Base-by-base conservation (phyloP, 2,113 vertebrate species). In the Rhombomys opimus region DNA sequence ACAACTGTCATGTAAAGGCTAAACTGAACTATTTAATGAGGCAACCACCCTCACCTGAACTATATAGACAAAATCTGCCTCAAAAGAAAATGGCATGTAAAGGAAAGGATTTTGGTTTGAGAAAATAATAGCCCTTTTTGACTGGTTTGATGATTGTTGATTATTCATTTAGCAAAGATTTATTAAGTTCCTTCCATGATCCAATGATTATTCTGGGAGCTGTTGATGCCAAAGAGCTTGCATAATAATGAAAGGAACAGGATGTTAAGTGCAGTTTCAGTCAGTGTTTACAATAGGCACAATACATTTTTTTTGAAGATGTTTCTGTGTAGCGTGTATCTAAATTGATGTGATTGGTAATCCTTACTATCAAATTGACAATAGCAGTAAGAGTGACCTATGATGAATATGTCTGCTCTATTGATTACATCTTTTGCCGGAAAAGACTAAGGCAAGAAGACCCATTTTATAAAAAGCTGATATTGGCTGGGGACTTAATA, bases 161-260 rank as follows among this genome's bases (percentile, higher is more conserved):
- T 89, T 41, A 89, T 76, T 76, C 22, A 78, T 91, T 84, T 70
- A 75, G 2, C 61, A 89, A 87, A 80, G 50, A 94, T 46, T 52
- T 80, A 63, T 46, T 72, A 87, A 89, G 61, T 61, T 38, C 27
- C 38, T 91, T 11, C 82, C 59, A 35, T 77, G 15, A 89, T 32
- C 23, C 46, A 89, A 81, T 23, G 27, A 68, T 81, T 78, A 38
- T 94, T 27, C 65, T 78, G 1, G 46, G 41, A 89, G 17, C 38
- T 52, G 0, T 59, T 50, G 65, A 77, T 78, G 18, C 20, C 14
- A 76, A 88, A 65, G 14, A 85, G 3, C 46, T 35, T 59, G 10
- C 38, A 11, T 84, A 27, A 25, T 18, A n/a, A 32, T 18, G 9
- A 35, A 46, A 30, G 38, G 10, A 25, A 77, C 14, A 73, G 18